These are phyloP conservation scores for Microctenopoma stevenorrisi DNA, from an alignment of 2,797 vertebrate species.

Conservation along the genomic window DNA sequence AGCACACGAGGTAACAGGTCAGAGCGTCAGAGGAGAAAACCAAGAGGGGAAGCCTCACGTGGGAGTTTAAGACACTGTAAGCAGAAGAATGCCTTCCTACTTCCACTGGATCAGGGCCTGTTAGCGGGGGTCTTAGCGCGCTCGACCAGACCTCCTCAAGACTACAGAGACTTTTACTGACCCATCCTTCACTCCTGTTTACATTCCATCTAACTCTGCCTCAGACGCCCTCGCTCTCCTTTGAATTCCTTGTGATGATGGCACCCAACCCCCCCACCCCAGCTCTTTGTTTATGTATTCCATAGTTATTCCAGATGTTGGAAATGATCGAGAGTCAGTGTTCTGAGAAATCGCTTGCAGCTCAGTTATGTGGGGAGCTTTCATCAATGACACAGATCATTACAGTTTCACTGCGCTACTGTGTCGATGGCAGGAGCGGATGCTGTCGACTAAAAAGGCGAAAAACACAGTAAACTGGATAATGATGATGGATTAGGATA, in stretches of 20 bases:
- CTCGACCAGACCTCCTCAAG: constrained; percentile 65
- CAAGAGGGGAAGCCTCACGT: constrained; percentile 50
- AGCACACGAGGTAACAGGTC: constrained; percentile 54
- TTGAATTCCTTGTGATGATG: constrained; percentile 63
- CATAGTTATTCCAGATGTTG: constrained; percentile 83
- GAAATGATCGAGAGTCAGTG: constrained; percentile 78
- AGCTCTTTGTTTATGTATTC: constrained; percentile 76
- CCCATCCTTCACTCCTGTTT: constrained; percentile 74
- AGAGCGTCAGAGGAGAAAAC: constrained; percentile 42
- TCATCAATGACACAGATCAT: constrained; percentile 83
- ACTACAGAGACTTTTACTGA: constrained; percentile 69
- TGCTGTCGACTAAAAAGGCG: constrained; percentile 33
- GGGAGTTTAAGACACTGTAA: constrained; percentile 73
- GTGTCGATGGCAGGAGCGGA: constrained; percentile 60
- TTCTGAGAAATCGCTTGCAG: constrained; percentile 78
- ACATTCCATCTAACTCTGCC: constrained; percentile 67
- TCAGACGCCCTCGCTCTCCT: constrained; percentile 50
- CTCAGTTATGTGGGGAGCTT: constrained; percentile 75
- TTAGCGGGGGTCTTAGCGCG: constrained; percentile 63
- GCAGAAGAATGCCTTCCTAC: constrained; percentile 66
- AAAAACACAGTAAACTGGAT: constrained; percentile 36
- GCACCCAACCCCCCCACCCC: constrained; percentile 41
- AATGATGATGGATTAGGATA: constrained; percentile 61
- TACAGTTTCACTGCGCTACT: constrained; percentile 72
- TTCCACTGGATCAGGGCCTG: constrained; percentile 59